A percentile compares a stretch with the other conserved stretches of the same genome.
phyloP scores from a whole-genome alignment of 2,888 invertebrate genomes.

The Leptinotarsa tumamoca region DNA sequence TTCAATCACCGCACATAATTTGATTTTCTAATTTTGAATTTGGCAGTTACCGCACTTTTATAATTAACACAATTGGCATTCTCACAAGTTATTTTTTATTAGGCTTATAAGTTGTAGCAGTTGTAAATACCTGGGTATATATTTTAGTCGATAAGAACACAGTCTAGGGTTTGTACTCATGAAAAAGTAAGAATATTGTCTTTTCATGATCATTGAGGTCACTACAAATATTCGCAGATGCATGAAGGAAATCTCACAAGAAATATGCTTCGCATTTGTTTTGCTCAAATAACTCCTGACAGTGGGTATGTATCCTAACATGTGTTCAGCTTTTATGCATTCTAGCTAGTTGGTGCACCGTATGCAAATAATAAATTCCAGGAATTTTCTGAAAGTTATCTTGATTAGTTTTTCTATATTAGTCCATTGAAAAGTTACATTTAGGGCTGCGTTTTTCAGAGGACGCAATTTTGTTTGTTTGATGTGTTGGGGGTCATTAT shows the following conservation, averaged over 20 bases:
- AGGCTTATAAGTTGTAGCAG: constrained; percentile 24
- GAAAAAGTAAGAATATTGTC: neutral
- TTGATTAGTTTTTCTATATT: neutral
- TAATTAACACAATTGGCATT: constrained; percentile 44
- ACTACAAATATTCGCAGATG: neutral
- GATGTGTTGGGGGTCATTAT: too few species aligned
- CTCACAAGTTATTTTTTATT: constrained; percentile 38
- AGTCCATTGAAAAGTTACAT: too few species aligned
- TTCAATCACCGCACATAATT: constrained; percentile 7
- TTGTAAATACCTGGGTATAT: constrained; percentile 26
- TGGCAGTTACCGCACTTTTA: constrained; percentile 36
- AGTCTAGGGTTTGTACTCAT: neutral
- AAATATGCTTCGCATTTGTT: constrained; percentile 8
- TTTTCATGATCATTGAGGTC: neutral
- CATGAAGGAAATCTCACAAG: neutral
- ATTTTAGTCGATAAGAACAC: constrained; percentile 33
- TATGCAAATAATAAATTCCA: neutral
- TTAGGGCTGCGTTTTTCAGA: too few species aligned
- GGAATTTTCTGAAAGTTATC: neutral
- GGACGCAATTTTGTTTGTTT: too few species aligned
- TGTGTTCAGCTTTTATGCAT: constrained; percentile 14
- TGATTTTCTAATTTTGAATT: constrained; percentile 34
- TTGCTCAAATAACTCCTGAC: neutral
- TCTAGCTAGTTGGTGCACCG: neutral
- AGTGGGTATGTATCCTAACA: constrained; percentile 8